Conservation (phyloP, 1,140 invertebrate genomes). For the Panulirus ornatus region DNA sequence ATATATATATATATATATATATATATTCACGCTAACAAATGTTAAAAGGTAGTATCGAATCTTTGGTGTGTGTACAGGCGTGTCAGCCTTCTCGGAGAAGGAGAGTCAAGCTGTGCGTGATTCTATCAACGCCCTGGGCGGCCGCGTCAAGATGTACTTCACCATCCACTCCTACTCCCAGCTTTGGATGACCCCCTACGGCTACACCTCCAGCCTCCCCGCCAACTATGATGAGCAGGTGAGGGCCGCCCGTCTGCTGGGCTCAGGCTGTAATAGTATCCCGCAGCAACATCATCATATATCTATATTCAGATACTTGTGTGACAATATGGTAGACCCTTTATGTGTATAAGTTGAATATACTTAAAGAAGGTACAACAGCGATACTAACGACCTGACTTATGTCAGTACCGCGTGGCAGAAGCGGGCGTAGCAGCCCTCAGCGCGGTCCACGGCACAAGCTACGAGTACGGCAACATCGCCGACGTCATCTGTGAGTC, state of each 20-base stretch:
- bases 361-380: too few relatives aligned
- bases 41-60: too few relatives aligned
- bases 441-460: constrained; percentile 65
- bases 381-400: too few relatives aligned
- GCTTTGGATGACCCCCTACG: constrained; percentile 92
- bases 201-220: constrained; percentile 82
- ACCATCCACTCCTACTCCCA: constrained; percentile 94
- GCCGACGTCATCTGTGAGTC: constrained; percentile 71
- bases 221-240: constrained; percentile 68
- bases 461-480: constrained; percentile 67
- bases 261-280: too few relatives aligned
- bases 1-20: too few relatives aligned
- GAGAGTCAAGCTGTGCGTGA: constrained; percentile 77
- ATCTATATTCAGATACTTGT: too few relatives aligned
- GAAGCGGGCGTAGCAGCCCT: constrained; percentile 63
- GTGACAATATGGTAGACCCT: too few relatives aligned
- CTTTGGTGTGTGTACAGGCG: constrained; percentile 31
- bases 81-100: constrained; percentile 77
- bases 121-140: constrained; percentile 69
- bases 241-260: too few relatives aligned
- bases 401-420: constrained; percentile 59
- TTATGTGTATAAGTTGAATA: too few relatives aligned
- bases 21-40: too few relatives aligned
- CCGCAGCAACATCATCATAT: too few relatives aligned
- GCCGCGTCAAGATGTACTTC: constrained; percentile 86